Evolutionary conservation across 30 jellyfish, hydroid and myxozoan genomes (phyloP).

Genomic region (Mastigias papua): DNA sequence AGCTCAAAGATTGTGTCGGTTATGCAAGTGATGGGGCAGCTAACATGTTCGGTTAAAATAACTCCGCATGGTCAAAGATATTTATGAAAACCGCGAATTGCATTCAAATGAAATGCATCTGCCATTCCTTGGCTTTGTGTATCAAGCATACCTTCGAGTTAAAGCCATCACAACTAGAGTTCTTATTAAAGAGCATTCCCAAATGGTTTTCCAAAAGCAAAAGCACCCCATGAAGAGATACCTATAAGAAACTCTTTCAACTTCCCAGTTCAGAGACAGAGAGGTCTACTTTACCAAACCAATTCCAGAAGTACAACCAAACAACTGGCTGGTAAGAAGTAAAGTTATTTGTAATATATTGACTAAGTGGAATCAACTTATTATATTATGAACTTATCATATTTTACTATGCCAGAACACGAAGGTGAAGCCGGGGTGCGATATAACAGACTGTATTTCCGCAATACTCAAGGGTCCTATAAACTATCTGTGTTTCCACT

Average conservation of each 20-base stretch:
- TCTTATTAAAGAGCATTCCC: conserved; percentile 53
- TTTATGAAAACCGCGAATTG: conserved; percentile 61
- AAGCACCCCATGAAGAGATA: conserved; percentile 69
- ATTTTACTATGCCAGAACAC: conserved; percentile 34
- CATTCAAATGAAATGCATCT: conserved; percentile 69
- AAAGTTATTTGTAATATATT: conserved; percentile 57
- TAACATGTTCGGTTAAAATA: conserved; percentile 72
- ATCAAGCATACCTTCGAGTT: conserved; percentile 57
- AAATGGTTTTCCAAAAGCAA: conserved; percentile 74
- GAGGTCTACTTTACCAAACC: conserved; percentile 27
- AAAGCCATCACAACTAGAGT: conserved; percentile 73
- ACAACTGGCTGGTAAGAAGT: conserved; percentile 78
- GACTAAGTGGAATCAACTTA: conserved; percentile 58
- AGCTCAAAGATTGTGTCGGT: conserved; percentile 41
- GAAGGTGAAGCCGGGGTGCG: conserved; percentile 32
- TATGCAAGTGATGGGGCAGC: conserved; percentile 76
- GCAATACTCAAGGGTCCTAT: conserved; percentile 67
- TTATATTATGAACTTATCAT: too few species aligned
- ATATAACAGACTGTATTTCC: conserved; percentile 41
- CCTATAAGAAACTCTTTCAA: conserved; percentile 49
- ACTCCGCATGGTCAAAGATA: conserved; percentile 78
- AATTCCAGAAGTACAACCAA: conserved; percentile 50
- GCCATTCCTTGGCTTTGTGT: conserved; percentile 83
- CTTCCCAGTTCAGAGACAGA: conserved; percentile 53
- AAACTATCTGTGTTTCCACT: conserved; percentile 62